These are phyloP conservation scores for Gari tellinella DNA, from an alignment of 2,888 invertebrate species.

Conservation along the genomic window DNA sequence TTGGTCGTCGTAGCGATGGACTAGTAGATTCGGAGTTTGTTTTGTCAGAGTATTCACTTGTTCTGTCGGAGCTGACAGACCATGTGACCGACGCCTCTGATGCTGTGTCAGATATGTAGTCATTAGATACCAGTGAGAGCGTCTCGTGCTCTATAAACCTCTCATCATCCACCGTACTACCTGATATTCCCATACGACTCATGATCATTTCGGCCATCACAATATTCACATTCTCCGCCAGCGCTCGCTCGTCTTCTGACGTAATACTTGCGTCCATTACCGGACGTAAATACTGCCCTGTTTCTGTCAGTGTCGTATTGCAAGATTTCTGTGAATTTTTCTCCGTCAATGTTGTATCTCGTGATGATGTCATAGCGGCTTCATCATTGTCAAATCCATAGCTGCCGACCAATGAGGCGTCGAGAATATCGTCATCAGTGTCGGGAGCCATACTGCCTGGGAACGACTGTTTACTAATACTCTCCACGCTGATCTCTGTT, in stretches of 20 bases:
- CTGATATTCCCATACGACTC: constrained; percentile 73
- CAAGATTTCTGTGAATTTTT: constrained; percentile 8
- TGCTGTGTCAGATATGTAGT: constrained; percentile 88
- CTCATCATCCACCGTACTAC: constrained; percentile 84
- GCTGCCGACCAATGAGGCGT: constrained; percentile 40
- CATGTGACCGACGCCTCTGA: constrained; percentile 78
- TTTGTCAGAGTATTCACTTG: constrained; percentile 69
- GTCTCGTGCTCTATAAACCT: constrained; percentile 88
- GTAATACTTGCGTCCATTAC: constrained; percentile 49
- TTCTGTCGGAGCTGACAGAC: constrained; percentile 76
- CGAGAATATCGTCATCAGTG: constrained; percentile 43
- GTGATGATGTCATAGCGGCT: constrained; percentile 7
- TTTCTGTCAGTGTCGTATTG: constrained; percentile 31
- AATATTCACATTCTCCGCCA: constrained; percentile 87
- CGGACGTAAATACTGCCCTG: background rate
- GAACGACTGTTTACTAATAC: constrained; percentile 57
- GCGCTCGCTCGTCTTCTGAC: constrained; percentile 85
- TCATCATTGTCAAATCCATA: constrained; percentile 27
- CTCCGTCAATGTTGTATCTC: constrained; percentile 42
- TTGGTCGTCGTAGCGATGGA: constrained; percentile 78
- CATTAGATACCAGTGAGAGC: constrained; percentile 90
- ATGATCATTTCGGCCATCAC: constrained; percentile 86
- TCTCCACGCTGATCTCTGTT: constrained; percentile 62
- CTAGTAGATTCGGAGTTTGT: constrained; percentile 69
- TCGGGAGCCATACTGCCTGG: constrained; percentile 47